phyloP scores from a whole-genome alignment of 2,797 vertebrate species.

The Fringilla coelebs region DNA sequence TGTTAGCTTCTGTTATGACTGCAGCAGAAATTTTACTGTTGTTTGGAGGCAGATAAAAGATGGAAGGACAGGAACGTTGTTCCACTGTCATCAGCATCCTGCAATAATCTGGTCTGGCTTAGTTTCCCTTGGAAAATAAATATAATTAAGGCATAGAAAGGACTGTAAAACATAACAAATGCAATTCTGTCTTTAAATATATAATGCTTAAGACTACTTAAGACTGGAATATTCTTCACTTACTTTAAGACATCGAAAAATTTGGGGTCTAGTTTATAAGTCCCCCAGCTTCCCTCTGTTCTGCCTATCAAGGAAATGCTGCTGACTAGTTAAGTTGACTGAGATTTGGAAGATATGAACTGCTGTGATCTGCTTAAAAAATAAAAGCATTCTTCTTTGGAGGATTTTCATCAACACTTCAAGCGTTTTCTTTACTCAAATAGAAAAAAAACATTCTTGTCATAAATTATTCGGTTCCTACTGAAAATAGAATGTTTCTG shows the following conservation, averaged over 20 bases:
- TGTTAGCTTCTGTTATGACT: constrained; percentile 8
- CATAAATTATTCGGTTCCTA: neutral
- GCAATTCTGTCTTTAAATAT: neutral
- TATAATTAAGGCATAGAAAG: neutral
- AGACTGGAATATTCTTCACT: neutral
- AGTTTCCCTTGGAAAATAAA: neutral
- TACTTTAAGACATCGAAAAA: neutral
- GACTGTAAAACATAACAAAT: neutral
- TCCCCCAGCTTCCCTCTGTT: neutral
- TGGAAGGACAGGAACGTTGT: neutral
- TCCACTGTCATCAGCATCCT: neutral
- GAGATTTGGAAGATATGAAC: neutral
- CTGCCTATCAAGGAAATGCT: neutral
- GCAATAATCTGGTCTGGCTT: neutral
- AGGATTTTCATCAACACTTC: neutral
- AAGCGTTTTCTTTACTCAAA: neutral
- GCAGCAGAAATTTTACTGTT: neutral
- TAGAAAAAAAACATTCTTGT: neutral
- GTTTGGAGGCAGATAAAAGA: neutral
- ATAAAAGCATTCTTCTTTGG: neutral
- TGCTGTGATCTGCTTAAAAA: neutral
- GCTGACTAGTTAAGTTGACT: neutral
- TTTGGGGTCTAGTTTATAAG: neutral
- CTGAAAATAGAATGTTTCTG: neutral
- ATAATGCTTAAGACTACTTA: too few relatives aligned